phyloP scores from a whole-genome alignment of 1,140 invertebrate genomes.

The Drosophila auraria region DNA sequence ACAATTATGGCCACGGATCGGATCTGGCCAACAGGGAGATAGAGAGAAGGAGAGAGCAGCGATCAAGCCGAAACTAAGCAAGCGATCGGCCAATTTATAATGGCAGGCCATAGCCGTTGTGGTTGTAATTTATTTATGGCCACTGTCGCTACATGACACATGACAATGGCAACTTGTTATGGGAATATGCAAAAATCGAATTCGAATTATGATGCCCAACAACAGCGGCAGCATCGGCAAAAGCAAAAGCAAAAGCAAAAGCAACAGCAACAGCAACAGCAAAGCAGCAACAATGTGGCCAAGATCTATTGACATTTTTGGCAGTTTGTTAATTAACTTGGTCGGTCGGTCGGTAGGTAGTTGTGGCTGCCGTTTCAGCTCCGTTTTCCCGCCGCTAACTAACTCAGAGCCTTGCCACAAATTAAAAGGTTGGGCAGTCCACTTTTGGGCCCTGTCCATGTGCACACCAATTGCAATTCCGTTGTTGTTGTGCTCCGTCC shows the following conservation, averaged over 20 bases:
- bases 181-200: slow-evolving; percentile 82
- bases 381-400: slow-evolving; percentile 59
- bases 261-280: slow-evolving; percentile 18
- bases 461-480: slow-evolving; percentile 50
- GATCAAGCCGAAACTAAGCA: slow-evolving; percentile 18
- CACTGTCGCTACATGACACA: slow-evolving; percentile 80
- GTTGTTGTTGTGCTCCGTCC: slow-evolving; percentile 46
- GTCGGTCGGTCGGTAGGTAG: slow-evolving; percentile 38
- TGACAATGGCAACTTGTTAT: slow-evolving; percentile 82
- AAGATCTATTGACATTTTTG: slow-evolving; percentile 79
- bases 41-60: slow-evolving; percentile 38
- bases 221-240: slow-evolving; percentile 41
- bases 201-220: slow-evolving; percentile 79
- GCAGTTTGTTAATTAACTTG: slow-evolving; percentile 84
- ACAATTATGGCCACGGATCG: slow-evolving; percentile 69
- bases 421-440: slow-evolving; percentile 80
- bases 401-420: slow-evolving; percentile 69
- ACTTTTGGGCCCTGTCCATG: slow-evolving; percentile 76
- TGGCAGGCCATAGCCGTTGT: slow-evolving; percentile 68
- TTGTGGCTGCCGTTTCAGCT: slow-evolving; percentile 35
- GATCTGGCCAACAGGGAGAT: slow-evolving; percentile 18
- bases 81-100: slow-evolving; percentile 71
- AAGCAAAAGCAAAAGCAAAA: slow-evolving; percentile 20
- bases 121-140: slow-evolving; percentile 82
- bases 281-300: slow-evolving; percentile 40